Conservation (phyloP, 92 coral and sea anemone species). For the Montipora capitata region DNA sequence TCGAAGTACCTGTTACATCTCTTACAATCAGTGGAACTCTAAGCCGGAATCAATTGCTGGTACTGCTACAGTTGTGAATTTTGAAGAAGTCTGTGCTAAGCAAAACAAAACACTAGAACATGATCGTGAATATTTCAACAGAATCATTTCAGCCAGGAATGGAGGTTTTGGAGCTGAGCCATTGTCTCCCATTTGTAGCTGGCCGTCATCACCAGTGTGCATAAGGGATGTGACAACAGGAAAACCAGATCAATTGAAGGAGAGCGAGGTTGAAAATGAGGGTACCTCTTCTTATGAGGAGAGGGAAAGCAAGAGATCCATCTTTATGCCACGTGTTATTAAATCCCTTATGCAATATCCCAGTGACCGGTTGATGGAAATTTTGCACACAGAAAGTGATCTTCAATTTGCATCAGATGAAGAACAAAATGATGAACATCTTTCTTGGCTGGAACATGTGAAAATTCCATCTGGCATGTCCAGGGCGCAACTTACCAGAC, state of each 20-base stretch:
- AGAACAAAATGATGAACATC: not conserved
- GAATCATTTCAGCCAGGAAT: constrained; percentile 7
- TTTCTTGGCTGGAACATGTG: constrained; percentile 31
- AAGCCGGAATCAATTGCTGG: constrained; percentile 71
- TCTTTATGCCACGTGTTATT: not conserved
- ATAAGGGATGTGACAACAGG: not conserved
- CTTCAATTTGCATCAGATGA: constrained; percentile 13
- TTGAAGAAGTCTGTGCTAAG: constrained; percentile 68
- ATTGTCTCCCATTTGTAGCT: not conserved
- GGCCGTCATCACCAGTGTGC: not conserved
- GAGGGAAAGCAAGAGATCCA: not conserved
- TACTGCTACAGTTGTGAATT: constrained; percentile 42
- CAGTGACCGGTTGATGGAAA: constrained; percentile 11
- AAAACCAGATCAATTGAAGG: not conserved
- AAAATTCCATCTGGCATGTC: constrained; percentile 24
- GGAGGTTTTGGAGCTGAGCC: not conserved
- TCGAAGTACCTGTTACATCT: constrained; percentile 69
- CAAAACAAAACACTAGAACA: constrained; percentile 54
- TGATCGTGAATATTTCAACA: constrained; percentile 52
- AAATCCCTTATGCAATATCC: constrained; percentile 15
- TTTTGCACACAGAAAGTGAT: constrained; percentile 11
- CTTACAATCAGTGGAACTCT: constrained; percentile 81
- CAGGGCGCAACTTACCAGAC: constrained; percentile 19
- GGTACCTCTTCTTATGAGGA: not conserved
- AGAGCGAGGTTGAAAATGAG: not conserved